Conservation (phyloP, 1,140 invertebrate species). For the Drosophila santomea region DNA sequence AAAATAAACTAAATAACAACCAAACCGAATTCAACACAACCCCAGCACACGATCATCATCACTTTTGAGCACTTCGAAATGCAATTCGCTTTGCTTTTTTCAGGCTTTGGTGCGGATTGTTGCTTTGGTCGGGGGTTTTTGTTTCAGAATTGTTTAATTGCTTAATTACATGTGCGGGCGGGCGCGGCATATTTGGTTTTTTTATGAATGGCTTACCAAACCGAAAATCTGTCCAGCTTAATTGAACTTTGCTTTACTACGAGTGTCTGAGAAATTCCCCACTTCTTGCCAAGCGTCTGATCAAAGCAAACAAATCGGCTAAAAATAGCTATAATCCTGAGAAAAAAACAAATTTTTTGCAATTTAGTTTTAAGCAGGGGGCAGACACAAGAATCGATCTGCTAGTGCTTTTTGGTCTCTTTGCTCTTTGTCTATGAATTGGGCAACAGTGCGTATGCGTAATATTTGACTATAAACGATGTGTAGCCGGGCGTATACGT, state of each 20-base stretch:
- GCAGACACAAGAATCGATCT: constrained; percentile 27
- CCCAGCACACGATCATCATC: constrained; percentile 59
- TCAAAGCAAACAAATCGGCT: constrained; percentile 53
- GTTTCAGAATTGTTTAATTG: constrained; percentile 58
- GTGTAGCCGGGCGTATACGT: constrained; percentile 73
- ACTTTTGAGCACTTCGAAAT: constrained; percentile 60
- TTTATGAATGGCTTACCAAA: constrained; percentile 42
- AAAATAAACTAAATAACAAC: constrained; percentile 32
- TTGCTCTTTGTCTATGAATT: constrained; percentile 52
- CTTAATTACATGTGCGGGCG: constrained; percentile 56
- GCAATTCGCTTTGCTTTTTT: constrained; percentile 47
- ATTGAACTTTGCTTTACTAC: constrained; percentile 47
- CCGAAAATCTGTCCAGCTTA: constrained; percentile 15
- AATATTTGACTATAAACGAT: constrained; percentile 67
- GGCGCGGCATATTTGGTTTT: constrained; percentile 24
- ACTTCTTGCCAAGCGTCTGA: constrained; percentile 25
- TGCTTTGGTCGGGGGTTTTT: constrained; percentile 18
- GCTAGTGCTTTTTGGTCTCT: constrained; percentile 20
- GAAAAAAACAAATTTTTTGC: constrained; percentile 45
- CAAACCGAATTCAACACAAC: constrained; percentile 50
- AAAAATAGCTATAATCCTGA: constrained; percentile 31
- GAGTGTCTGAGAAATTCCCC: constrained; percentile 51
- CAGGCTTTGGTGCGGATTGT: constrained; percentile 22
- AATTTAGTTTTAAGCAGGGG: constrained; percentile 40
- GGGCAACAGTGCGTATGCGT: constrained; percentile 76